These are phyloP conservation scores for Andrena bucephala DNA, from an alignment of 2,888 invertebrate genomes.

Conservation along the genomic window DNA sequence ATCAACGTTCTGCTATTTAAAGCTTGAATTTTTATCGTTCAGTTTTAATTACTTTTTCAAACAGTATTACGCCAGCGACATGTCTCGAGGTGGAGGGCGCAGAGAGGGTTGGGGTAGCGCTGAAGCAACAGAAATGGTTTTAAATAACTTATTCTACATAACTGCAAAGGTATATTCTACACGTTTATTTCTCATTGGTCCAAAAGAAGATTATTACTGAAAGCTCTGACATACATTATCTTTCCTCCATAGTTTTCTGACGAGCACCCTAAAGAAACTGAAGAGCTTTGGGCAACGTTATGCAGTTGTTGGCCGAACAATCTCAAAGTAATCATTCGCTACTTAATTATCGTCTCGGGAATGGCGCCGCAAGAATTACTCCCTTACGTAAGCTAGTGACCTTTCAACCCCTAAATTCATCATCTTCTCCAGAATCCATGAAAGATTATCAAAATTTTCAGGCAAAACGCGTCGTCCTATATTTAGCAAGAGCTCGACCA, in stretches of 20 bases:
- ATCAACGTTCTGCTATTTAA: background rate
- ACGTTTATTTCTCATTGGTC: background rate
- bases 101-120: slow-evolving; percentile 99
- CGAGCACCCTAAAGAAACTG: slow-evolving; percentile 97
- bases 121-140: slow-evolving; percentile 99
- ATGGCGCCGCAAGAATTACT: slow-evolving; percentile 98
- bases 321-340: slow-evolving; percentile 97
- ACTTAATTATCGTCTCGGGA: slow-evolving; percentile 97
- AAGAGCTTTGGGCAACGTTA: slow-evolving; percentile 97
- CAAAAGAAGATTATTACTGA: background rate
- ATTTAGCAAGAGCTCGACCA: slow-evolving; percentile 96
- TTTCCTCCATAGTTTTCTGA: slow-evolving; percentile 92
- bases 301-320: slow-evolving; percentile 99
- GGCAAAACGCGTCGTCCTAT: slow-evolving; percentile 98
- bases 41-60: slow-evolving; percentile 46
- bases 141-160: slow-evolving; percentile 99
- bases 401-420: background rate
- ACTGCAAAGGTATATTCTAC: slow-evolving; percentile 92
- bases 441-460: slow-evolving; percentile 80
- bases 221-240: background rate
- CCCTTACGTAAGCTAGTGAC: slow-evolving; percentile 91
- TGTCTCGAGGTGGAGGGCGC: slow-evolving; percentile 88
- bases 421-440: slow-evolving; percentile 16
- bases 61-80: slow-evolving; percentile 87
- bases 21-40: background rate